phyloP scores from a whole-genome alignment of 1,140 invertebrate genomes.

The Metopolophium dirhodum region DNA sequence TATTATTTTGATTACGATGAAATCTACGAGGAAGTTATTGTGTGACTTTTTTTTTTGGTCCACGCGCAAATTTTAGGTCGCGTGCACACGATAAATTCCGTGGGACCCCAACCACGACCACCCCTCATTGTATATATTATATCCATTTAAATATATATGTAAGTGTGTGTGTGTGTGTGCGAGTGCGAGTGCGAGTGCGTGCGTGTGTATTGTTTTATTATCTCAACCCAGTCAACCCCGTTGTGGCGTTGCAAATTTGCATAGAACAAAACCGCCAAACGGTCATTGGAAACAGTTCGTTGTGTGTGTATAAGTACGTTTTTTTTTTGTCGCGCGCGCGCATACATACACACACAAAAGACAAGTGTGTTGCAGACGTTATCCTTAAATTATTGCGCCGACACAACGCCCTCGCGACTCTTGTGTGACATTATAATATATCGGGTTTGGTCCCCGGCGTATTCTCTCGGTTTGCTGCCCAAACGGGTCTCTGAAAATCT shows the following conservation, averaged over 20 bases:
- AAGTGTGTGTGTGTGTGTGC: neutral
- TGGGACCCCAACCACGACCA: neutral
- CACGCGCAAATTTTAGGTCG: conserved; percentile 16
- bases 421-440: conserved; percentile 28
- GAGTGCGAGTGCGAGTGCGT: no score
- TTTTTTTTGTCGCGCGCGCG: neutral
- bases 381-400: conserved; percentile 52
- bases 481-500: conserved; percentile 1
- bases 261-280: conserved; percentile 38
- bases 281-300: conserved; percentile 51
- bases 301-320: neutral
- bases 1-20: neutral
- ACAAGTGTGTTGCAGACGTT: conserved; percentile 50
- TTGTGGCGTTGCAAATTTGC: conserved; percentile 37
- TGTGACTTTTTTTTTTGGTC: neutral
- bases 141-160: neutral
- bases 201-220: conserved; percentile 30
- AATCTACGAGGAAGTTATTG: neutral
- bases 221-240: conserved; percentile 6
- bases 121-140: neutral
- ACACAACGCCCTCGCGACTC: conserved; percentile 32
- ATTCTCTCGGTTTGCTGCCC: neutral
- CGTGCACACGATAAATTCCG: conserved; percentile 37
- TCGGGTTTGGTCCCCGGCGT: neutral
- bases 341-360: neutral